Conservation (phyloP, 2,113 vertebrate species). For the Stigmatopora nigra region DNA sequence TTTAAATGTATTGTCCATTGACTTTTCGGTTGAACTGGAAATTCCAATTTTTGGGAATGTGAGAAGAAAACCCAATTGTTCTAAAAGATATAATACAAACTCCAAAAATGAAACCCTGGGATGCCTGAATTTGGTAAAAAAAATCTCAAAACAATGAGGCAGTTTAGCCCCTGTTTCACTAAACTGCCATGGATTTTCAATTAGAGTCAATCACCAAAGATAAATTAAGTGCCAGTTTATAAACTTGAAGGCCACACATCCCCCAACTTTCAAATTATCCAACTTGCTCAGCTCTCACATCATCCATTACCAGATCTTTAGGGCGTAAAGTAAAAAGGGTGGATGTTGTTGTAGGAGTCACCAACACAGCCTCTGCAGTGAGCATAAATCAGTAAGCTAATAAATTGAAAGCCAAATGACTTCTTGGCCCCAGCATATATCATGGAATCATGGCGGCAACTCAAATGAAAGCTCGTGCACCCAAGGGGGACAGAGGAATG, state of each 20-base stretch:
- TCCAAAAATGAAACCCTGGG: background rate
- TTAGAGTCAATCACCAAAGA: slow-evolving; percentile 30
- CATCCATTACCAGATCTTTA: slow-evolving; percentile 81
- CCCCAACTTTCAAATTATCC: slow-evolving; percentile 56
- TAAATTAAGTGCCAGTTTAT: slow-evolving; percentile 39
- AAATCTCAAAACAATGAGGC: background rate
- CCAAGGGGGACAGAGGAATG: slow-evolving; percentile 71
- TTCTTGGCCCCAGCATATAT: slow-evolving; percentile 70
- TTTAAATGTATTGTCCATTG: no score
- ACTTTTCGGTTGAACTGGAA: background rate
- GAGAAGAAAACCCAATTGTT: background rate
- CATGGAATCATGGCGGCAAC: slow-evolving; percentile 49
- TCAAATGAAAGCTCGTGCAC: slow-evolving; percentile 63
- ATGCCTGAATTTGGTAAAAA: background rate
- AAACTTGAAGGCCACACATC: slow-evolving; percentile 17
- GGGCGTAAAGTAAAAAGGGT: slow-evolving; percentile 49
- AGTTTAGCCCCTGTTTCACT: background rate
- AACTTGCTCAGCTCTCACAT: slow-evolving; percentile 74
- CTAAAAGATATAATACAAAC: background rate
- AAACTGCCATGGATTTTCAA: slow-evolving; percentile 8
- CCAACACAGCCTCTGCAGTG: slow-evolving; percentile 76
- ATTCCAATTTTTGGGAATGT: background rate
- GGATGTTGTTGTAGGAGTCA: slow-evolving; percentile 67
- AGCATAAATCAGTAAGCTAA: slow-evolving; percentile 84
- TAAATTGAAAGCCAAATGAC: slow-evolving; percentile 73